A percentile compares a stretch with the other conserved stretches of the same genome.
phyloP scores from a whole-genome alignment of 2,797 vertebrate species.

The Rostrhamus sociabilis region DNA sequence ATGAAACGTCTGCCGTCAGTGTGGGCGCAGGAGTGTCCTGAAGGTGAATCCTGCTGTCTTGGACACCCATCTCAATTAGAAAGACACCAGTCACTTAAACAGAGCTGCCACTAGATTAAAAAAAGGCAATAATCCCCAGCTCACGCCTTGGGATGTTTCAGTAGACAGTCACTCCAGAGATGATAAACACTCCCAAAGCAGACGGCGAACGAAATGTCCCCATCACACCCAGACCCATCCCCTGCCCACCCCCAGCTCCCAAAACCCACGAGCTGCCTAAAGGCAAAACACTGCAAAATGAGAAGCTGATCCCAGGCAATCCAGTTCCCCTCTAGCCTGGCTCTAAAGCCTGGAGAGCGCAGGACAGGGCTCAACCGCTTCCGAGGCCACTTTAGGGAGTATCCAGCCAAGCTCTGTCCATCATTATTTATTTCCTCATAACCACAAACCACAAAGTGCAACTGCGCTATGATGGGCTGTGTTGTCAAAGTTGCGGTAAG shows the following conservation, averaged over 20 bases:
- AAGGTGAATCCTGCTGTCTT: neutral
- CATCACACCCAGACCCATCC: rapidly evolving
- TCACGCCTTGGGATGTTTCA: neutral
- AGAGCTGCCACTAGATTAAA: neutral
- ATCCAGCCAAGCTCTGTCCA: neutral
- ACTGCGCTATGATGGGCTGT: neutral
- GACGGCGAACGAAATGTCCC: neutral
- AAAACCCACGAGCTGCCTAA: neutral
- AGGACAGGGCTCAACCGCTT: neutral
- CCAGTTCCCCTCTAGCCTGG: neutral
- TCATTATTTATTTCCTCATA: neutral
- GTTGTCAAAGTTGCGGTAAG: neutral
- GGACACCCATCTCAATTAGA: neutral
- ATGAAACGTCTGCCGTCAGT: neutral
- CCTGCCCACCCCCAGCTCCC: neutral
- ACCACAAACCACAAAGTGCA: neutral
- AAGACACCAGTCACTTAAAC: neutral
- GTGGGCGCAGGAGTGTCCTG: neutral
- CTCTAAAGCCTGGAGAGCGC: neutral
- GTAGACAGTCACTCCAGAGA: neutral
- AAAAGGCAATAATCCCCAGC: neutral
- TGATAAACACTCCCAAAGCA: neutral
- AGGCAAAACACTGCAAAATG: neutral
- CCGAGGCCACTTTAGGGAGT: neutral
- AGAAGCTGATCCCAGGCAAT: neutral